Evolutionary conservation across 2,113 vertebrate genomes (phyloP), one percentile per base, ranked within the genome.

Genomic region (Nicator chloris): DNA sequence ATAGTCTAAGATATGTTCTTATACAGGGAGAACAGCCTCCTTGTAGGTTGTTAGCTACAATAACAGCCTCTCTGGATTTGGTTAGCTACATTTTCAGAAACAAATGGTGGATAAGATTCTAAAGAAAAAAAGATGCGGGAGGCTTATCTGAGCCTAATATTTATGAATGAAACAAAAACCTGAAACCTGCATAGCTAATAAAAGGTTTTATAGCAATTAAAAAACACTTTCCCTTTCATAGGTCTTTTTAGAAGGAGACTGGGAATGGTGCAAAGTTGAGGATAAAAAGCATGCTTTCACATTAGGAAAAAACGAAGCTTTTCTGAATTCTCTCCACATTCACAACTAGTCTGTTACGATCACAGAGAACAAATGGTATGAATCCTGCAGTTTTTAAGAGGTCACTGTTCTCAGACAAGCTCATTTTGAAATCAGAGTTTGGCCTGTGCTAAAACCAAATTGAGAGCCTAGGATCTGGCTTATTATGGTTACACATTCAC

Each of bases 101-200:
- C 53, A 31, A 93, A 94, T 49, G 31, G 45, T 94, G 28, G 27
- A 87, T 91, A 94, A 95, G 82, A 89, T 80, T 88, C 90, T 96
- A 82, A 96, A 91, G 84, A 83, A 87, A 96, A 97, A 97, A 96
- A 92, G 12, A 94, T 86, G 60, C 88, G 75, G 96, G 78, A 96
- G 80, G 72, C 28, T 88, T 92, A 65, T 89, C 87, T 80, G 89
- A 95, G 90, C 76, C 88, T 95, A 87, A 90, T 93, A 94, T 91
- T 96, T 53, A 56, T 93, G 91, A 94, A 95, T 22, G 45, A 94
- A 97, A 97, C 82, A 94, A 97, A 97, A 96, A 88, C 69, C 49
- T 86, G 56, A 90, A 82, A 75, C 57, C 40, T 90, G 57, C 53
- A 71, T 78, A 96, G 86, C 88, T 98, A 93, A 85, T 97, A 89